Evolutionary conservation across 2,888 invertebrate species (phyloP), one percentile per base, ranked within the genome.

Genomic region (Synergus laeviventris): DNA sequence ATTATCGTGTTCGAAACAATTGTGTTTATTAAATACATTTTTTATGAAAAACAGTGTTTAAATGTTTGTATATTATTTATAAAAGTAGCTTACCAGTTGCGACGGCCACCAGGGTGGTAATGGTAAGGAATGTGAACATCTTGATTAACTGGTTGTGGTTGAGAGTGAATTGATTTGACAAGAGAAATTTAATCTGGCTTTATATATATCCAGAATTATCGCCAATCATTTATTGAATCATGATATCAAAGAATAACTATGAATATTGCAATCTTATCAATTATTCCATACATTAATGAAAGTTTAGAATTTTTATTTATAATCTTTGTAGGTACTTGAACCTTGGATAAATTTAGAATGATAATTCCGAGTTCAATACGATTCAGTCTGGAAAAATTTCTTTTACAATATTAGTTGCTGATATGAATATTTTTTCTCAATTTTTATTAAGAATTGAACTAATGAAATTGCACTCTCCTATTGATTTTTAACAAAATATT

Each of bases 191-290:
- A 38, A 21, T 4, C 9, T 9, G 45, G 16, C 42, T 24, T 66
- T 66, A 54, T 66, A 66, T 66, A 66, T 45, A 4, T 9, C 9
- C 39, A 16, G 42, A 24, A 16, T 8, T 11, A 45, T 66, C 45
- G 24, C 24, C 16, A 66, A 45, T 66, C 66, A 45, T 42, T 66
- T 31, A 45, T 45, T 66, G 66, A 45, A 31, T 45, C 45, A 66
- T 45, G 66, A 45, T 66, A 66, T 66, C 66, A 45, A 14, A 66
- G 64, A 24, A 66, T 42, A 66, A 42, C 21, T 42, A 24, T 66
- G 8, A 38, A 21, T 39, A 42, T 66, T 24, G 24, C 16, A 21
- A 18, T 39, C 38, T 64, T 64, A 61, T 64, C 54, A 18, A 11
- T 18, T 18, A 11, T 18, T 18, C 8, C 9, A 54, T 54, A 54